Percentiles rank a stretch among this genome's conserved stretches.
Evolutionary conservation across 2,888 invertebrate species (phyloP).

Genomic region (Eucera pruinosa): DNA sequence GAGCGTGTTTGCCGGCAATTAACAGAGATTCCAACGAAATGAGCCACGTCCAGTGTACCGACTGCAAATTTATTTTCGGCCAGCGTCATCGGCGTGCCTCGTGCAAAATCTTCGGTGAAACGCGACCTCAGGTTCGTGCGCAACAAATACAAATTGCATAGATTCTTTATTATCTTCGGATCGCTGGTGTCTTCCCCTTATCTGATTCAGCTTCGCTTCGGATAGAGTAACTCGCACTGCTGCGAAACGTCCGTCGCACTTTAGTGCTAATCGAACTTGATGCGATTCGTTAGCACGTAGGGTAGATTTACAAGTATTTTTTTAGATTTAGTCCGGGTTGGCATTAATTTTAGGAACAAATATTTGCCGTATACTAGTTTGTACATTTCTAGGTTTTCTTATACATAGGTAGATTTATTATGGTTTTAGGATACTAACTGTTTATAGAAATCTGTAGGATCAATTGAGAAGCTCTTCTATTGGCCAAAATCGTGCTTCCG

Average conservation of each 20-base stretch:
- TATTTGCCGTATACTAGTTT: background rate
- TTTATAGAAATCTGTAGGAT: too few relatives aligned
- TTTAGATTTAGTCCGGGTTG: background rate
- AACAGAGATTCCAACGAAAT: conserved; percentile 67
- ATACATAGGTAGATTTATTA: too few relatives aligned
- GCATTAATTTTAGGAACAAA: background rate
- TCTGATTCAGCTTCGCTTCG: background rate
- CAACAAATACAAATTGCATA: background rate
- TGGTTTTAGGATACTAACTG: too few relatives aligned
- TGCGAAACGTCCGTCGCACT: background rate
- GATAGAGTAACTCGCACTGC: background rate
- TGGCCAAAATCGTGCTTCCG: too few relatives aligned
- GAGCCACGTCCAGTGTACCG: conserved; percentile 50
- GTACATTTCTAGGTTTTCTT: too few relatives aligned
- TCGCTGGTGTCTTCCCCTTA: background rate
- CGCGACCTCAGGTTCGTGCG: conserved; percentile 9
- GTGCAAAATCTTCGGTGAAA: conserved; percentile 25
- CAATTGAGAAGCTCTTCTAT: too few relatives aligned
- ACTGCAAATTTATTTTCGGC: conserved; percentile 54
- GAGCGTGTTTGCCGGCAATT: conserved; percentile 68
- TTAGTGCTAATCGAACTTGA: conserved; percentile 6
- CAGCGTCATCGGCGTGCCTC: conserved; percentile 5
- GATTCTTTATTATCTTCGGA: conserved; percentile 17
- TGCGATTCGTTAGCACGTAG: background rate
- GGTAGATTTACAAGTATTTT: background rate